Evolutionary conservation across 2,888 invertebrate genomes (phyloP), one percentile per base, ranked within the genome.

Genomic region (Papilio gigon): DNA sequence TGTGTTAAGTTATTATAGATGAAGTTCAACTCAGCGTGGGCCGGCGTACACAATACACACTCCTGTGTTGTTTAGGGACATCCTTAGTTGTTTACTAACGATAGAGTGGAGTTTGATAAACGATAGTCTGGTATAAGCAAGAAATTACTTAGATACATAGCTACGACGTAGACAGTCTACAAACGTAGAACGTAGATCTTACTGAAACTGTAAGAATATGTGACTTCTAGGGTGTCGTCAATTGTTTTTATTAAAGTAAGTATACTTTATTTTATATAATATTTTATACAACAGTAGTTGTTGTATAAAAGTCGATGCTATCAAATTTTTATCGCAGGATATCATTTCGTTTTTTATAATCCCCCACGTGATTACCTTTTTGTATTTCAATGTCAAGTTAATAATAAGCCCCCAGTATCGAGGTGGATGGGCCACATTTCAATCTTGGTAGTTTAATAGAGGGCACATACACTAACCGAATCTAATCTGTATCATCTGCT

Each of bases 401-500:
- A 59, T 59, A 47, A 14, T 6, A 50, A 65, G 33, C 63, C 63
- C 63, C 63, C 63, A 4, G 47, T 58, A 42, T 47, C 22, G 58
- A 59, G 22, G 33, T 50, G 33, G 35, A 53, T 50, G 53, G 65
- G 79, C 80, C 79, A 83, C 79, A 82, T 84, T 82, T 79, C 77
- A 79, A 74, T 77, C 78, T 78, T 74, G 33, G 60, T 66, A 37
- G 60, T 73, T 74, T 75, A 78, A 76, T 76, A 77, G 76, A 78
- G 82, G 83, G 83, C 74, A 56, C 50, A 77, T 75, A 76, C 73
- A 76, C 80, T 80, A 78, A 79, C 74, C 73, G 76, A 71, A 72
- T 73, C 77, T 92, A 92, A 92, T 90, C 91, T 90, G 84, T 87
- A 89, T 92, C 90, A 91, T 92, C 90, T 91, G 91, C 89, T 90